Conservation (phyloP, 2,888 invertebrate species). For the Gibbula magus region DNA sequence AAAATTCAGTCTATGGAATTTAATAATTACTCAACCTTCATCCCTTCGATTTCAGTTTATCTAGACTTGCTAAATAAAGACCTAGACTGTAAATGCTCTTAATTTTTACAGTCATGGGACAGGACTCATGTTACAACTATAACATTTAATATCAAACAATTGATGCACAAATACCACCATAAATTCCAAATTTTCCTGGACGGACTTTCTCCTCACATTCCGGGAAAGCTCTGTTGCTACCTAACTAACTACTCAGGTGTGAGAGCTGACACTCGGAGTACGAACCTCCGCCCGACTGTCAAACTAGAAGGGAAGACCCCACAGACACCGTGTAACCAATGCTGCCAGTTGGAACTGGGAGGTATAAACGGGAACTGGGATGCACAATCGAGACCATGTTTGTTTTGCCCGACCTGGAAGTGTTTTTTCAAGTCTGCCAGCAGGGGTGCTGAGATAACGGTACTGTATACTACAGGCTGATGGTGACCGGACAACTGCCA, state of each 20-base stretch:
- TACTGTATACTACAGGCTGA: not conserved
- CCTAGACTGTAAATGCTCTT: too few relatives aligned
- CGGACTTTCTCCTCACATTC: not conserved
- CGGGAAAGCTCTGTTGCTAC: not conserved
- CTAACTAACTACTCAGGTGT: too few relatives aligned
- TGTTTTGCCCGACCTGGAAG: slow-evolving; percentile 15
- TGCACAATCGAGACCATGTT: slow-evolving; percentile 18
- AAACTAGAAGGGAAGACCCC: slow-evolving; percentile 5
- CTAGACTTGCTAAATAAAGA: too few relatives aligned
- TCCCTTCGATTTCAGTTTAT: too few relatives aligned
- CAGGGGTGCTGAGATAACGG: not conserved
- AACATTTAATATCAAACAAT: too few relatives aligned
- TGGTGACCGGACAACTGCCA: not conserved
- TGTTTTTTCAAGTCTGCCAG: not conserved
- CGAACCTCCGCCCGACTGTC: not conserved
- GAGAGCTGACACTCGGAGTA: too few relatives aligned
- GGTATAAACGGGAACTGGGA: not conserved
- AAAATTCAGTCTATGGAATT: too few relatives aligned
- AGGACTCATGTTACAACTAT: too few relatives aligned
- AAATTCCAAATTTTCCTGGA: not conserved
- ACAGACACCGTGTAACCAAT: slow-evolving; percentile 16
- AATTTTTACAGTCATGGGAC: too few relatives aligned
- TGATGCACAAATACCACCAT: too few relatives aligned
- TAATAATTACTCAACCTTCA: too few relatives aligned
- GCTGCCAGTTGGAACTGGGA: not conserved